Evolutionary conservation across 2,113 vertebrate genomes (phyloP).

Genomic region (Pithys albifrons): DNA sequence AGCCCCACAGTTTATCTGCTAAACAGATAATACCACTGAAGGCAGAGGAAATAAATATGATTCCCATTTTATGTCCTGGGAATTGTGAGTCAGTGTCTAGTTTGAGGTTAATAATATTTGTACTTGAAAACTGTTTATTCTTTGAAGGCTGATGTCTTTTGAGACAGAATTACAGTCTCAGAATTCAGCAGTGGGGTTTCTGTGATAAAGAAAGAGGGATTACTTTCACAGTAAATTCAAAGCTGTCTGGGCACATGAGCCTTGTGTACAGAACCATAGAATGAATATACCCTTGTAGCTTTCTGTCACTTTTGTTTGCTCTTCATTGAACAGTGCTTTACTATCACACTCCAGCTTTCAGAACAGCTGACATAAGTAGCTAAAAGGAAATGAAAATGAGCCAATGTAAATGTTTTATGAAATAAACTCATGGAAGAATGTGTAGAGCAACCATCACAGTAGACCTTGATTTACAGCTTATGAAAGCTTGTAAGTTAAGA

Average conservation of each 20-base stretch:
- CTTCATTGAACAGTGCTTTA: background rate
- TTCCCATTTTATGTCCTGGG: background rate
- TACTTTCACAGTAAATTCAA: background rate
- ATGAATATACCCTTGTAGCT: background rate
- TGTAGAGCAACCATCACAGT: background rate
- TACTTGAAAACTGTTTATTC: background rate
- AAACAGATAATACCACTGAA: background rate
- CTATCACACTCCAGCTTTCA: background rate
- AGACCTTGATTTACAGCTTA: background rate
- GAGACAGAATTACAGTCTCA: background rate
- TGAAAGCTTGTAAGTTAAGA: background rate
- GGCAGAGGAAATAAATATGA: background rate
- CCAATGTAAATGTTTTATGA: background rate
- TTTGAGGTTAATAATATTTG: background rate
- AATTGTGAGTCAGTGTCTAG: background rate
- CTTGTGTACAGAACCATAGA: background rate
- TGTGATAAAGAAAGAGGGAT: background rate
- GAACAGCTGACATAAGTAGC: background rate
- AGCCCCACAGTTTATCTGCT: background rate
- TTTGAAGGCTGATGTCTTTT: background rate
- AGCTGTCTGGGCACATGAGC: background rate
- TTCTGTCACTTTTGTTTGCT: background rate
- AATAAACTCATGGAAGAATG: background rate
- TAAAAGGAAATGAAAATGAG: background rate
- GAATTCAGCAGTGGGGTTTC: background rate